Base-by-base conservation (phyloP, 2,797 vertebrate genomes). In the Sternarchorhynchus goeldii region DNA sequence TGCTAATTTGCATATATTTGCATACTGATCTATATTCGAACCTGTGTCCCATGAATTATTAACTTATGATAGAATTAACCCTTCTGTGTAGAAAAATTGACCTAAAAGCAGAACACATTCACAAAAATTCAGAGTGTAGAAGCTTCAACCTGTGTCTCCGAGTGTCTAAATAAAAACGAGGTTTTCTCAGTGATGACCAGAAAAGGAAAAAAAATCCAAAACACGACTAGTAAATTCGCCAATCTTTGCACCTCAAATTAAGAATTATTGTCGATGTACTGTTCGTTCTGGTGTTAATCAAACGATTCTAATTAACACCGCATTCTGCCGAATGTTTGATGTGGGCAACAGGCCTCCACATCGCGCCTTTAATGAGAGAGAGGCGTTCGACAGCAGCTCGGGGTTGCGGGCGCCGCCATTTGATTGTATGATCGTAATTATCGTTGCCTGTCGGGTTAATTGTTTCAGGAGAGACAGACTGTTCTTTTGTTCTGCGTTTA, bases 251-350 rank as follows among this genome's bases (percentile, higher is more conserved):
- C 76, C 74, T 74, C 18, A 45, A 67, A 77, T 74, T 21, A 81
- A 77, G 73, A 68, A 62, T 36, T 75, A 68, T 41, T 73, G 73
- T 78, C 14, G 39, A 75, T 76, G 57, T 41, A 56, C 75, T 57
- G 71, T 67, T 55, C 31, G 57, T 39, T 67, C 71, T 73, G 81
- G 55, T 69, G 66, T 58, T 78, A 82, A 78, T 82, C 64, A 81
- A 62, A 56, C 6, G 39, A 66, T 76, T 76, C 71, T 81, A 83
- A 83, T 83, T 83, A 83, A 78, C 72, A 82, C 78, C 63, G 32
- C 32, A 50, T 74, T 62, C n/a, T 29, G 41, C 45, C 17, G 76
- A 69, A 81, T 71, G 72, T 32, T 53, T 64, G 78, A 77, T 81
- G 73, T 39, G 74, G 78, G 45, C 36, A 69, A 56, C 64, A 60